These are phyloP conservation scores for Trichogramma evanescens DNA, from an alignment of 2,888 invertebrate genomes.

Conservation along the genomic window DNA sequence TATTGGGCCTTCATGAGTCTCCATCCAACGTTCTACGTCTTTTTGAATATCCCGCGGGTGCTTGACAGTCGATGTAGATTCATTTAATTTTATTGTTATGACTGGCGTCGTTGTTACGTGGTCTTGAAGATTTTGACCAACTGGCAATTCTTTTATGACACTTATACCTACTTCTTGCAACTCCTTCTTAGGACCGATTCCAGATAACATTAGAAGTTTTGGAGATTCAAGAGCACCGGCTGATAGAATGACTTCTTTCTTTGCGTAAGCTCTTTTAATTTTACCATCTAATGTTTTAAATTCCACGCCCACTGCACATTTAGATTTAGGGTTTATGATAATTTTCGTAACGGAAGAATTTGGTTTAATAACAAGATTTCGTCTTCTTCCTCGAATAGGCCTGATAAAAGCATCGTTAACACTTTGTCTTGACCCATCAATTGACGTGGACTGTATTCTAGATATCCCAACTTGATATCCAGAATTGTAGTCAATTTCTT, in stretches of 20 bases:
- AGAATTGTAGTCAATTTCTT: constrained; percentile 54
- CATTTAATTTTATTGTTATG: constrained; percentile 33
- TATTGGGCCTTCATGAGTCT: constrained; percentile 49
- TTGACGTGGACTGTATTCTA: constrained; percentile 56
- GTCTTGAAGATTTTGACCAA: constrained; percentile 51
- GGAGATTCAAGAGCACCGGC: constrained; percentile 50
- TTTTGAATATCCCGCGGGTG: constrained; percentile 35
- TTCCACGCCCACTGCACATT: constrained; percentile 45
- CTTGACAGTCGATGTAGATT: constrained; percentile 26
- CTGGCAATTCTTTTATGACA: constrained; percentile 42
- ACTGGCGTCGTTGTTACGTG: constrained; percentile 37
- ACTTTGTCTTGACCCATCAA: constrained; percentile 56
- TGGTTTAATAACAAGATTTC: constrained; percentile 43
- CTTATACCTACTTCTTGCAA: constrained; percentile 37
- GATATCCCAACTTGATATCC: constrained; percentile 56
- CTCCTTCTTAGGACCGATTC: constrained; percentile 41
- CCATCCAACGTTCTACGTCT: constrained; percentile 48
- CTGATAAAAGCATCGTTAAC: constrained; percentile 60
- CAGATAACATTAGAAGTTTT: constrained; percentile 50
- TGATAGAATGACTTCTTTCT: constrained; percentile 50
- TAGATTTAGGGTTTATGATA: constrained; percentile 47
- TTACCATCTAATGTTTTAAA: constrained; percentile 36
- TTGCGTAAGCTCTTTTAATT: constrained; percentile 37
- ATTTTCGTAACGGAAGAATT: constrained; percentile 50
- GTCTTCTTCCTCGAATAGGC: constrained; percentile 54